phyloP scores from a whole-genome alignment of 2,888 invertebrate genomes.

The Pterostichus niger region DNA sequence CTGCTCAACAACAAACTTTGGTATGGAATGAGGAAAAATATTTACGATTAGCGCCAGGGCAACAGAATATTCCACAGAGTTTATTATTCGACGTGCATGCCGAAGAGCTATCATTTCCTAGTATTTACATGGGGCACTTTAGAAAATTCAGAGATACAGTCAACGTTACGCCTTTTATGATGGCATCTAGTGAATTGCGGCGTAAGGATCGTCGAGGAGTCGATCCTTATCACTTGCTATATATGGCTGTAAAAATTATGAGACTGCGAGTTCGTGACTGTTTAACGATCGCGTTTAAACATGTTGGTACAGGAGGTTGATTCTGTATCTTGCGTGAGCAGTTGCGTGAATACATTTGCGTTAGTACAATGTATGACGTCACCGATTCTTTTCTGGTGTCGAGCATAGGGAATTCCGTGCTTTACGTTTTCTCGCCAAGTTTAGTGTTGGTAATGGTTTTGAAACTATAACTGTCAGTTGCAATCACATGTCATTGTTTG shows the following conservation, averaged over 20 bases:
- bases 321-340: no score
- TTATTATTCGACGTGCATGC: conserved; percentile 74
- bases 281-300: conserved; percentile 70
- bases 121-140: conserved; percentile 74
- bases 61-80: conserved; percentile 67
- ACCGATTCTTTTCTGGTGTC: no score
- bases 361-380: no score
- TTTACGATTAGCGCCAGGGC: conserved; percentile 67
- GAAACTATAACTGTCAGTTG: no score
- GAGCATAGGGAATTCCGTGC: no score
- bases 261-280: conserved; percentile 66
- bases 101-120: conserved; percentile 75
- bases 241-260: conserved; percentile 71
- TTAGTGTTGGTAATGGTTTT: no score
- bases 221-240: conserved; percentile 71
- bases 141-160: conserved; percentile 70
- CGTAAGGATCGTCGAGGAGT: conserved; percentile 72
- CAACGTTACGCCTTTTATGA: conserved; percentile 65
- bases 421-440: no score
- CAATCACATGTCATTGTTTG: no score
- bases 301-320: no score
- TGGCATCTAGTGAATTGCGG: conserved; percentile 69
- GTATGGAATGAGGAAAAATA: conserved; percentile 69
- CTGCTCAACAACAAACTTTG: conserved; percentile 69
- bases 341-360: no score